These are phyloP conservation scores for Neodon shergylaensis DNA, from an alignment of 2,113 vertebrate species.

Conservation along the genomic window DNA sequence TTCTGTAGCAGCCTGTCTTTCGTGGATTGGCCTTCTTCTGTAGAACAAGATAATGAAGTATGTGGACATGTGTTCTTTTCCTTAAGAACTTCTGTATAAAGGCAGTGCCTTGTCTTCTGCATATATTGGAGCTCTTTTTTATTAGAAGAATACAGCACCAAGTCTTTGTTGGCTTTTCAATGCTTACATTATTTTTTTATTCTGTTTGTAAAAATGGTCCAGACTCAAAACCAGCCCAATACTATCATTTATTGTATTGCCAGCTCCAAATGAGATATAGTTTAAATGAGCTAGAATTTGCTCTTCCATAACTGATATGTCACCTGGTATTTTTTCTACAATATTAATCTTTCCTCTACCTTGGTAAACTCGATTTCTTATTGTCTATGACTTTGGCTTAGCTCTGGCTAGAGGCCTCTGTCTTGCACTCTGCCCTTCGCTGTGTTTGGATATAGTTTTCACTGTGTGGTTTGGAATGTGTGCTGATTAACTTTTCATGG, in stretches of 20 bases:
- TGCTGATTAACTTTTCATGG: neutral
- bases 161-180: neutral
- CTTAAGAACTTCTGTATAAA: neutral
- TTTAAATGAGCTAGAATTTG: neutral
- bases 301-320: neutral
- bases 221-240: neutral
- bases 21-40: fast-evolving
- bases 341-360: neutral
- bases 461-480: neutral
- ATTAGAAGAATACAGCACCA: neutral
- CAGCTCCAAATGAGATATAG: neutral
- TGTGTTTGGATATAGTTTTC: fast-evolving
- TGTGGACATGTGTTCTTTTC: neutral
- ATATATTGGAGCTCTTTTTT: neutral
- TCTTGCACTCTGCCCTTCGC: fast-evolving
- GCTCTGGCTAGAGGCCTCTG: neutral
- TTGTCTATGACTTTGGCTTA: neutral
- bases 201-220: neutral
- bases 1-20: fast-evolving
- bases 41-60: neutral
- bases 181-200: neutral
- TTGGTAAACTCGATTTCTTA: neutral
- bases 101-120: neutral
- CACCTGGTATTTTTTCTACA: neutral
- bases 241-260: neutral